Evolutionary conservation across 2,888 invertebrate genomes (phyloP), one percentile per base, ranked within the genome.

Genomic region (Nomada fucata): DNA sequence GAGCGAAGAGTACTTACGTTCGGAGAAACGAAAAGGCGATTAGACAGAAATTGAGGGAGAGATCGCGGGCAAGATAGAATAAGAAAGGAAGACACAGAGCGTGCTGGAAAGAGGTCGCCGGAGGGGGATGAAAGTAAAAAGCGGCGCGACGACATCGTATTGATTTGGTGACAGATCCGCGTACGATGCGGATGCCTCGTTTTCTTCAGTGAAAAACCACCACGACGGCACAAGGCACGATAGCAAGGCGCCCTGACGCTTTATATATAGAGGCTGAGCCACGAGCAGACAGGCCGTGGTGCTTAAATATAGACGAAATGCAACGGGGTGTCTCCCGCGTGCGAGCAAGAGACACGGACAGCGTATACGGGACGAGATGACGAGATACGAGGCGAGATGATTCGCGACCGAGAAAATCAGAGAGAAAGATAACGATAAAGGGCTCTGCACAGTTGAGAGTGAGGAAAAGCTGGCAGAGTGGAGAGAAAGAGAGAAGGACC

Each of bases 281-380:
- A 84, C 84, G 75, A 86, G 86, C 85, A 81, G 90, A 87, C 89
- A 84, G 86, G 85, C 88, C 88, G 87, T 87, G 85, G 86, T 85
- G 88, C 90, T 91, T 91, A 91, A 91, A 91, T 91, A 91, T 91
- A 91, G 91, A 91, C 88, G 89, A 91, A 91, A 89, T 90, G 90
- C 89, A 91, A 90, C 87, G 87, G 86, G 88, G 85, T 90, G 91
- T 90, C 88, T 90, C 85, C 83, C 80, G 76, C 63, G 69, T 52
- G 70, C 15, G 47, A n/a, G 67, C 29, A 67, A 77, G 68, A 59
- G 50, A 71, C 74, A 55, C 47, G 65, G 50, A 15, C 70, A 53
- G 29, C 44, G 76, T 42, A 52, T 57, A 44, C 57, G 20, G 47
- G 57, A 47, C 18, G 44, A 64, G 65, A 42, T 36, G 36, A 36